Conservation (phyloP, 2,797 vertebrate genomes). For the Falco cherrug region DNA sequence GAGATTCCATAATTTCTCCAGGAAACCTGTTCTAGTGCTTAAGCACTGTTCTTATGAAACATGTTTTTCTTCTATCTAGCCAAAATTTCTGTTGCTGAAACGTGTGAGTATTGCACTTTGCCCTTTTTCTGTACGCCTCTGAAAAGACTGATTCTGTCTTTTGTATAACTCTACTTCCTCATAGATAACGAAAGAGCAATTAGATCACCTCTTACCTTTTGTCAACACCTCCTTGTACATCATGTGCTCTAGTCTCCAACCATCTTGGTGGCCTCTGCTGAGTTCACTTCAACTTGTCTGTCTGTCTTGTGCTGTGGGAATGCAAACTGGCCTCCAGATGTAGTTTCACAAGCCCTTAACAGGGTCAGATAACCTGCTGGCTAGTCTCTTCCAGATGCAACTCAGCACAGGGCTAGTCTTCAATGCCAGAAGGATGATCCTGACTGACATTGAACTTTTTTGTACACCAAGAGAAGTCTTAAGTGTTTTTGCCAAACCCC, state of each 20-base stretch:
- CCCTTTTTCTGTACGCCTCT: neutral
- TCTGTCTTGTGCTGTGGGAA: neutral
- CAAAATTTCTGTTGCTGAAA: neutral
- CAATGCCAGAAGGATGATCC: neutral
- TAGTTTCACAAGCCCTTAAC: neutral
- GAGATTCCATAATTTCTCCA: neutral
- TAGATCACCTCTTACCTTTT: neutral
- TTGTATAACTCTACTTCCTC: neutral
- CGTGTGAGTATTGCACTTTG: neutral
- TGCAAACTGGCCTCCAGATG: neutral
- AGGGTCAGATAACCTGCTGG: neutral
- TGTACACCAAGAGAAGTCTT: neutral
- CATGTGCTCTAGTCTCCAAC: neutral
- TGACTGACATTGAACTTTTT: neutral
- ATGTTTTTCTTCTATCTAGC: neutral
- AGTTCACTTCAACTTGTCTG: neutral
- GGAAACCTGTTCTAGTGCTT: neutral
- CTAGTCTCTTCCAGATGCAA: neutral
- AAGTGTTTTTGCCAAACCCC: neutral
- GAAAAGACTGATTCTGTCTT: neutral
- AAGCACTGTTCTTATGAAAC: neutral
- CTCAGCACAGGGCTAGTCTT: neutral
- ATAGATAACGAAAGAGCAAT: neutral
- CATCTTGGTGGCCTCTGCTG: neutral
- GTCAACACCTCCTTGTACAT: neutral